These are phyloP conservation scores for Colinus virginianus DNA, from an alignment of 2,113 vertebrate genomes.

Conservation along the genomic window DNA sequence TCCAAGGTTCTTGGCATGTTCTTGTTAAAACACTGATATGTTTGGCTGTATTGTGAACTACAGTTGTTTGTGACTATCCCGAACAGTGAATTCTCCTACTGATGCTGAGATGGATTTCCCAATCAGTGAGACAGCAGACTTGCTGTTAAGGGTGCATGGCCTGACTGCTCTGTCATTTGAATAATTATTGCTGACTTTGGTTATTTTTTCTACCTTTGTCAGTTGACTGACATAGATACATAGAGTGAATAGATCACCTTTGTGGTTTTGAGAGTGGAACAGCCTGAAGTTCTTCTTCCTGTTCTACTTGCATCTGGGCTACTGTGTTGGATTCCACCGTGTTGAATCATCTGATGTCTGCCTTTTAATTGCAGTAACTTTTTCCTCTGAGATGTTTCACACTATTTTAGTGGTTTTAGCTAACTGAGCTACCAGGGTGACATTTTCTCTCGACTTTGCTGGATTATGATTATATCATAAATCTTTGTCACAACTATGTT, in stretches of 20 bases:
- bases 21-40: not conserved
- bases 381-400: not conserved
- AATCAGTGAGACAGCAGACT: not conserved
- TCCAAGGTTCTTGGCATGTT: not conserved
- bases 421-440: not conserved
- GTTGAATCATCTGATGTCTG: not conserved
- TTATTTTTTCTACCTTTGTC: not conserved
- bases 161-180: not conserved
- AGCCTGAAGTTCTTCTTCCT: not conserved
- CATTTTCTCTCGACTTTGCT: constrained; percentile 11
- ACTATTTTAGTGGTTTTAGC: not conserved
- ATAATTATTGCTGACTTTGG: not conserved
- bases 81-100: not conserved
- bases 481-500: not conserved
- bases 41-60: not conserved
- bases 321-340: not conserved
- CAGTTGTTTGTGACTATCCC: not conserved
- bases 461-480: constrained; percentile 7
- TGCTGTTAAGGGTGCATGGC: fast-evolving
- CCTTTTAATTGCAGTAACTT: not conserved
- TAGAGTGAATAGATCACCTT: not conserved
- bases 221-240: not conserved
- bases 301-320: not conserved
- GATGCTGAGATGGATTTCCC: not conserved
- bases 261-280: not conserved